phyloP scores from a whole-genome alignment of 2,797 vertebrate species.

The Aldrovandia affinis region DNA sequence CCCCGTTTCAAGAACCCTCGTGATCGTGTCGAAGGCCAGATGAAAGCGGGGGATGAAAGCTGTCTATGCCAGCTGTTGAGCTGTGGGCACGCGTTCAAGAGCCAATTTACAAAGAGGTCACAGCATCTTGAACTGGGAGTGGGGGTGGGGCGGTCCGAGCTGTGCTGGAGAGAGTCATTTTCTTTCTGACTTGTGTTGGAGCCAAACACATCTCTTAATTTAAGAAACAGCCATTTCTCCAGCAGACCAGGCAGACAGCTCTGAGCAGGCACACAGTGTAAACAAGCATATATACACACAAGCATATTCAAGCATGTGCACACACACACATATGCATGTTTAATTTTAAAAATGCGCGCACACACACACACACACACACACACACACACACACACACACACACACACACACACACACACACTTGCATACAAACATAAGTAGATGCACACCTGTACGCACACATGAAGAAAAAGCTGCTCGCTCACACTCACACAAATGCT shows the following conservation, averaged over 20 bases:
- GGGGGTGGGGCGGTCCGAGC: background rate
- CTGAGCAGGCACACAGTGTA: background rate
- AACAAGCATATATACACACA: background rate
- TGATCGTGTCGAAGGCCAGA: background rate
- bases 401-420: too few relatives aligned
- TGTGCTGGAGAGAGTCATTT: background rate
- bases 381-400: background rate
- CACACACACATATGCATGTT: background rate
- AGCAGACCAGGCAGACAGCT: background rate
- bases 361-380: background rate
- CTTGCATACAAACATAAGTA: background rate
- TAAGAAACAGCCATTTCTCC: background rate
- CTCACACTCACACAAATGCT: background rate
- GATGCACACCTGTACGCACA: background rate
- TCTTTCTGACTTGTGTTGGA: background rate
- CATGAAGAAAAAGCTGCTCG: background rate
- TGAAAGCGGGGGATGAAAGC: background rate
- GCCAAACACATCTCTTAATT: background rate
- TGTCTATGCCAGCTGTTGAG: background rate
- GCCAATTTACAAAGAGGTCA: slow-evolving; percentile 12
- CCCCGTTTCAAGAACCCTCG: background rate
- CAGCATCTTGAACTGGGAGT: background rate
- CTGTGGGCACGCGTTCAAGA: background rate
- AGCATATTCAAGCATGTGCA: background rate
- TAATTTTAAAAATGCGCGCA: background rate